These are phyloP conservation scores for Bungarus multicinctus DNA, from an alignment of 2,113 vertebrate species.

Conservation along the genomic window DNA sequence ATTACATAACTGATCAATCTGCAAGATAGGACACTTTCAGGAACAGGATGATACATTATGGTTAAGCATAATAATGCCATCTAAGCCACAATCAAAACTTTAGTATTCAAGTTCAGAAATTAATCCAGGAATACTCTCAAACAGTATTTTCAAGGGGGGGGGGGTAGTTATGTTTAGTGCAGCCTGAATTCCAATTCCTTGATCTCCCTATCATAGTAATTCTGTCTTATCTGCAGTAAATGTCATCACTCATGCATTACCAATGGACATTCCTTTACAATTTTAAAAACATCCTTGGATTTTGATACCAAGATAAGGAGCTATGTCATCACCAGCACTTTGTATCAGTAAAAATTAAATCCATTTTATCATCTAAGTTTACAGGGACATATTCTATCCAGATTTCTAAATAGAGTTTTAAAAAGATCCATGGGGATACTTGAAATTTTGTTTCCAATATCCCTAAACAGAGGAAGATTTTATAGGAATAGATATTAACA, in stretches of 20 bases:
- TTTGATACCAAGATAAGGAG: neutral
- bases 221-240: neutral
- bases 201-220: neutral
- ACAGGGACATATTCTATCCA: neutral
- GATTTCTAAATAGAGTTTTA: neutral
- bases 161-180: neutral
- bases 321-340: neutral
- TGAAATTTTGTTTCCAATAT: neutral
- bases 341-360: neutral
- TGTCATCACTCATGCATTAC: neutral
- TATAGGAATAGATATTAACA: neutral
- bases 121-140: neutral
- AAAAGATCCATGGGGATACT: neutral
- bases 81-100: neutral
- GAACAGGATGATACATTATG: neutral
- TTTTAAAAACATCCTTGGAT: neutral
- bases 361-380: neutral
- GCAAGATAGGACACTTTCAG: neutral
- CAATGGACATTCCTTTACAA: neutral
- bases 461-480: neutral
- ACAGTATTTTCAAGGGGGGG: neutral
- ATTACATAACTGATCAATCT: neutral
- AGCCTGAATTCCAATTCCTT: neutral
- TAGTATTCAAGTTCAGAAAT: neutral
- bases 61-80: neutral